Evolutionary conservation across 2,113 vertebrate species (phyloP).

Genomic region (Loxodonta africana): DNA sequence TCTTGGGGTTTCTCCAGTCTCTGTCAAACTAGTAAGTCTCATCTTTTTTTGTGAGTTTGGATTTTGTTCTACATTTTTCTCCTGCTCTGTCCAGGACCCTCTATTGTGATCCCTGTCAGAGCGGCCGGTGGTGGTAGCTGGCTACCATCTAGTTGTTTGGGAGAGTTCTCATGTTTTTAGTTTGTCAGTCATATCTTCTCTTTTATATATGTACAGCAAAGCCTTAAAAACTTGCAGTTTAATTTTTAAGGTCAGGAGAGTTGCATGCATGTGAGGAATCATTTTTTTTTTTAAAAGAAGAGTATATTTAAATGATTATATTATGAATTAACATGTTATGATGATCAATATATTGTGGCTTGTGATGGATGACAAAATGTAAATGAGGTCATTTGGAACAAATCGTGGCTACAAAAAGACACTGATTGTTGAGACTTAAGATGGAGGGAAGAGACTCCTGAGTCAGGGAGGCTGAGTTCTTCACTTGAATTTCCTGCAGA

Average conservation of each 20-base stretch:
- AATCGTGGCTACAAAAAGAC: rapidly evolving
- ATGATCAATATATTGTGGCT: conserved; percentile 51
- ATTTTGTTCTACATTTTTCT: too few species aligned
- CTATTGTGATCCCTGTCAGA: too few species aligned
- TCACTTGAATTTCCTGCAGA: neutral
- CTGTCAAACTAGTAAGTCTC: too few species aligned
- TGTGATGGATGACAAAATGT: neutral
- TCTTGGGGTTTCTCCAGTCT: too few species aligned
- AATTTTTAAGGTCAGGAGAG: neutral
- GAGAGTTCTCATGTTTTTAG: neutral
- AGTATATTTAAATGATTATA: neutral
- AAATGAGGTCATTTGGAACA: neutral
- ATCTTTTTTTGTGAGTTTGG: too few species aligned
- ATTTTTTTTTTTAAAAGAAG: neutral
- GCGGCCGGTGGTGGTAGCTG: too few species aligned
- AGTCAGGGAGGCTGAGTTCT: neutral
- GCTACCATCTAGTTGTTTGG: too few species aligned
- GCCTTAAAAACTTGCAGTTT: neutral
- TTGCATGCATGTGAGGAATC: neutral
- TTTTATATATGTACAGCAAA: neutral
- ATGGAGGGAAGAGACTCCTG: neutral
- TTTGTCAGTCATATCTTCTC: neutral
- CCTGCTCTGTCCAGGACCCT: too few species aligned
- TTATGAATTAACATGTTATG: neutral
- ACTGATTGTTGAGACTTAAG: neutral